A percentile compares a stretch with the other conserved stretches of the same genome.
phyloP scores from a whole-genome alignment of 2,888 invertebrate genomes.

The Yponomeuta plumbellus region DNA sequence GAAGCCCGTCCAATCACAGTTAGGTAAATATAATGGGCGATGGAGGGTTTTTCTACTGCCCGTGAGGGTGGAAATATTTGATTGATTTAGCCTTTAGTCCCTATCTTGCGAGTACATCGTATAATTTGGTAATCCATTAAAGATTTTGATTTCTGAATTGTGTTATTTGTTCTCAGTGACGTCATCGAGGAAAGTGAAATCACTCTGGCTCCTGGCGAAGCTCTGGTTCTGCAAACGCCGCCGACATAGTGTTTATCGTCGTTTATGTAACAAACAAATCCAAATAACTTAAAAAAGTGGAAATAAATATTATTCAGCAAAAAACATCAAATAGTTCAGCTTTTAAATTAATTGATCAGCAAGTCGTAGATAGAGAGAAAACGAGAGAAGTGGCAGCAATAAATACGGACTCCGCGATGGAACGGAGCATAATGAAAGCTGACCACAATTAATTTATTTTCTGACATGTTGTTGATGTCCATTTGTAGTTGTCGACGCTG shows the following conservation, averaged over 20 bases:
- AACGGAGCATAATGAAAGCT: no score
- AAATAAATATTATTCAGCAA: no score
- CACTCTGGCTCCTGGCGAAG: slow-evolving; percentile 42
- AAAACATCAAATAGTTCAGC: no score
- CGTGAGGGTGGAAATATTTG: background rate
- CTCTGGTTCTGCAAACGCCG: slow-evolving; percentile 36
- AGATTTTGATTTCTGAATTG: background rate
- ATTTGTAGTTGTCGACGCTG: no score
- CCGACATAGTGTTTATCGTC: slow-evolving; percentile 22
- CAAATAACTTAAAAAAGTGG: no score
- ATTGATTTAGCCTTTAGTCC: background rate
- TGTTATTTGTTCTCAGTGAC: slow-evolving; percentile 32
- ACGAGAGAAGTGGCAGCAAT: no score
- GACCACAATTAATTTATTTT: no score
- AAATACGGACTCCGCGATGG: no score
- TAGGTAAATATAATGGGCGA: background rate
- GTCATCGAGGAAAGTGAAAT: slow-evolving; percentile 29
- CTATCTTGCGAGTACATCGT: background rate
- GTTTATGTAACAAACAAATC: no score
- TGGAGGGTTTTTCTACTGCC: background rate
- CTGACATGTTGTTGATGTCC: no score
- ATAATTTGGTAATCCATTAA: background rate
- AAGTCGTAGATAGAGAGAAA: no score
- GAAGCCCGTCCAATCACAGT: background rate
- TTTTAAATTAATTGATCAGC: no score